Percentiles rank a stretch among this genome's conserved stretches.
phyloP scores from a whole-genome alignment of 2,888 invertebrate species.

The Cylloceria caligata region DNA sequence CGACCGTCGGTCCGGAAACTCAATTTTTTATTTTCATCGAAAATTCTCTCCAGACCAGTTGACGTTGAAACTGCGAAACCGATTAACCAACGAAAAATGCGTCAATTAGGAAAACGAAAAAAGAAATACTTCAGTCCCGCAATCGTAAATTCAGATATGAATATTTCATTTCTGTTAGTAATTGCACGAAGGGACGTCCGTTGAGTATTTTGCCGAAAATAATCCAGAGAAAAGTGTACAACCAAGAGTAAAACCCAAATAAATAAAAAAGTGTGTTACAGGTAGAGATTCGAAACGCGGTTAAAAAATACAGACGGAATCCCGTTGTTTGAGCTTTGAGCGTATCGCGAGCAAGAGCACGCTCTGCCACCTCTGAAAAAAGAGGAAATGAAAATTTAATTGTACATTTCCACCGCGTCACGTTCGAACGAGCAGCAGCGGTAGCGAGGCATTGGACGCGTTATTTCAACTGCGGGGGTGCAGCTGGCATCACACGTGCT shows the following conservation, averaged over 20 bases:
- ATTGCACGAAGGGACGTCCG: slow-evolving; percentile 9
- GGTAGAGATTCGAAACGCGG: slow-evolving; percentile 21
- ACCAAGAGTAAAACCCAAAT: background rate
- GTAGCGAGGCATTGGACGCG: slow-evolving; percentile 57
- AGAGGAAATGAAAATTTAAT: slow-evolving; percentile 65
- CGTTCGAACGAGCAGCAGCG: slow-evolving; percentile 57
- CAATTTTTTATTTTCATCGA: slow-evolving; percentile 15
- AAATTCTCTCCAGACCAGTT: background rate
- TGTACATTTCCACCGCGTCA: slow-evolving; percentile 64
- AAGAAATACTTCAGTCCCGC: background rate
- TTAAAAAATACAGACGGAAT: slow-evolving; percentile 42
- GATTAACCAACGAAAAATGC: slow-evolving; percentile 8
- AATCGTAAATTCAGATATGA: slow-evolving; percentile 1
- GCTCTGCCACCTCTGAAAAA: slow-evolving; percentile 52
- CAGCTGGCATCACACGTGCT: slow-evolving; percentile 60
- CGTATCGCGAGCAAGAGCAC: slow-evolving; percentile 10
- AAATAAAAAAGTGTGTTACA: slow-evolving; percentile 6
- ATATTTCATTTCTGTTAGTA: slow-evolving; percentile 8
- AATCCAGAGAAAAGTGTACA: slow-evolving; percentile 13
- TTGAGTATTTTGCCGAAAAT: background rate
- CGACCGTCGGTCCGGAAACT: slow-evolving; percentile 23
- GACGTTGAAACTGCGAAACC: background rate
- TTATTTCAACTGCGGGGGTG: slow-evolving; percentile 61
- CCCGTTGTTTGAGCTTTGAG: slow-evolving; percentile 47
- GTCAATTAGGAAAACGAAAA: background rate